Evolutionary conservation across 2,113 vertebrate genomes (phyloP).

Genomic region (Labeo rohita): DNA sequence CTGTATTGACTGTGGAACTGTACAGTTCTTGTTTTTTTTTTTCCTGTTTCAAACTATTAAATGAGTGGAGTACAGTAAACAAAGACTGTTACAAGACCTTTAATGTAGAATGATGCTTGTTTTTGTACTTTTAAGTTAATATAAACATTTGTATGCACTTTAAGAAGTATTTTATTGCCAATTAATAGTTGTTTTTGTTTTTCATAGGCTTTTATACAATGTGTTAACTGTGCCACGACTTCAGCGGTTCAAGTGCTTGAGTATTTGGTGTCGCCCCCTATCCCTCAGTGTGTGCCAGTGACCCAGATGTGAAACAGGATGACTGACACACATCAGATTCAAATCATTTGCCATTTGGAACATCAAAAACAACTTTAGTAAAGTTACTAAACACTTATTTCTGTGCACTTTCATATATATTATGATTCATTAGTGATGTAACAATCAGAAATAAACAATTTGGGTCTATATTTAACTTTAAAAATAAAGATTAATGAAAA

Average conservation of each 20-base stretch:
- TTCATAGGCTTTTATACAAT: not conserved
- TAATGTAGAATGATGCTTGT: not conserved
- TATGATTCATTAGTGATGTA: not conserved
- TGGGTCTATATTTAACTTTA: not conserved
- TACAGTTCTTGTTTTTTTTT: not conserved
- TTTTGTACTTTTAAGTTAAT: not conserved
- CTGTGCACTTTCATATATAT: not conserved
- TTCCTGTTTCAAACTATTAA: not conserved
- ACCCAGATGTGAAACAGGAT: constrained; percentile 75
- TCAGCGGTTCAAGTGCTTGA: constrained; percentile 52
- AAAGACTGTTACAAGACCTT: not conserved
- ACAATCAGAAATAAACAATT: not conserved
- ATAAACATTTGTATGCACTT: not conserved
- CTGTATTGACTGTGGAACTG: not conserved
- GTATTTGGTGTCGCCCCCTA: constrained; percentile 64
- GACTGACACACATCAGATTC: not conserved
- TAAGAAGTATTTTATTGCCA: not conserved
- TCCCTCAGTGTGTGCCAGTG: constrained; percentile 18
- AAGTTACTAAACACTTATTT: not conserved
- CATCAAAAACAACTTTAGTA: not conserved
- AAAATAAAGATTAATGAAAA: not conserved
- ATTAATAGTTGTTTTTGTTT: not conserved
- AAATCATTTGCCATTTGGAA: not conserved
- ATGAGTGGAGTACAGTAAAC: not conserved
- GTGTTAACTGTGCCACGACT: constrained; percentile 57